A percentile compares a stretch with the other conserved stretches of the same genome.
These are phyloP conservation scores for Eurypyga helias DNA, from an alignment of 2,113 vertebrate species.

Conservation along the genomic window DNA sequence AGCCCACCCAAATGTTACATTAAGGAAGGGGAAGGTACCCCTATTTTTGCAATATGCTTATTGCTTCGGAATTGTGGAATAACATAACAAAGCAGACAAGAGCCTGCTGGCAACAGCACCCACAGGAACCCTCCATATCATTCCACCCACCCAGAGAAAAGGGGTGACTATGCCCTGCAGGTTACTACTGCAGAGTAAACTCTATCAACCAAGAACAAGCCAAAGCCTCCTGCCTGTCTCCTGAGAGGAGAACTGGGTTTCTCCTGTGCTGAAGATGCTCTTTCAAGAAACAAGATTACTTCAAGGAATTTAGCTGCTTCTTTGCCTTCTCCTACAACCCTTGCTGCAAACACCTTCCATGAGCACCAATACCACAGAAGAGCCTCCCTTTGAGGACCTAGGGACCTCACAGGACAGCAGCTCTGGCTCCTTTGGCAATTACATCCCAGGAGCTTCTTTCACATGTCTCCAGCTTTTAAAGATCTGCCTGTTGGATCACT, in stretches of 20 bases:
- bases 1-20: background rate
- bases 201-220: background rate
- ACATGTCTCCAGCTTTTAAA: background rate
- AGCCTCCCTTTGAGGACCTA: background rate
- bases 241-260: background rate
- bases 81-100: background rate
- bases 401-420: background rate
- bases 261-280: background rate
- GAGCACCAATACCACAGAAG: background rate
- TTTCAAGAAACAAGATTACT: background rate
- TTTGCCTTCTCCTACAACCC: background rate
- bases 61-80: background rate
- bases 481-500: background rate
- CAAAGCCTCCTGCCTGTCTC: background rate
- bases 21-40: background rate
- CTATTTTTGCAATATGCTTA: background rate
- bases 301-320: background rate
- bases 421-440: background rate
- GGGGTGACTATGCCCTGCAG: accelerated
- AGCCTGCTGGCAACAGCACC: background rate
- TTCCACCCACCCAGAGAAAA: background rate
- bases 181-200: accelerated
- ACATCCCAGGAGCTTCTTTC: background rate
- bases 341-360: background rate
- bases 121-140: background rate